phyloP scores from a whole-genome alignment of 2,113 vertebrate species.

The Colius striatus region DNA sequence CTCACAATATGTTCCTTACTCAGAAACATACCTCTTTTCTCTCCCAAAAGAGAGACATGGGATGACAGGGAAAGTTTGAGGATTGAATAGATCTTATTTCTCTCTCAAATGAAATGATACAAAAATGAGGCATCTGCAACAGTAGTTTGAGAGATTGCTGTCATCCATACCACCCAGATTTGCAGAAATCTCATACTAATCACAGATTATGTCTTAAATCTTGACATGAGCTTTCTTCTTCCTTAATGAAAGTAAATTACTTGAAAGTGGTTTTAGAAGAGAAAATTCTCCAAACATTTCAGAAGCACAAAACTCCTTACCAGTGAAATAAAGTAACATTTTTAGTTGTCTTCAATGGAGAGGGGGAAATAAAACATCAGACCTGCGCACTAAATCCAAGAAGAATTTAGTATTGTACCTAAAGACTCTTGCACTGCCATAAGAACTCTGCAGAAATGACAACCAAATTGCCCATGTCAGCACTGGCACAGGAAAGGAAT shows the following conservation, averaged over 20 bases:
- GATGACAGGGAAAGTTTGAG: not conserved
- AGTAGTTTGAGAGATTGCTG: not conserved
- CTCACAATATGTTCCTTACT: not conserved
- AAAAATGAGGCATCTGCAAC: not conserved
- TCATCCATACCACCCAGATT: not conserved
- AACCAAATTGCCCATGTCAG: not conserved
- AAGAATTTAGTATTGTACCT: not conserved
- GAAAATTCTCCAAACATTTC: not conserved
- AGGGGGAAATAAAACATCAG: not conserved
- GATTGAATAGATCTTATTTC: not conserved
- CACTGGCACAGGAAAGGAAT: not conserved
- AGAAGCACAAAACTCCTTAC: not conserved
- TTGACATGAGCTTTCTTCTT: not conserved
- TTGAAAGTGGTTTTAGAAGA: not conserved
- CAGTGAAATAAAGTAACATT: not conserved
- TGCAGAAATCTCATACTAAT: not conserved
- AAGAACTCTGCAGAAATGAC: not conserved
- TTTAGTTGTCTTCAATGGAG: not conserved
- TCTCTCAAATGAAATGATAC: not conserved
- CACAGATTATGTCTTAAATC: not conserved
- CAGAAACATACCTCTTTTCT: not conserved
- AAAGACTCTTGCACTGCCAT: not conserved
- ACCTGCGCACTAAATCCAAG: not conserved
- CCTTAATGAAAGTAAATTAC: not conserved
- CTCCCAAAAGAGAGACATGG: accelerated